A percentile compares a stretch with the other conserved stretches of the same genome.
phyloP scores from a whole-genome alignment of 2,888 invertebrate genomes.

The Xestia ashworthii region DNA sequence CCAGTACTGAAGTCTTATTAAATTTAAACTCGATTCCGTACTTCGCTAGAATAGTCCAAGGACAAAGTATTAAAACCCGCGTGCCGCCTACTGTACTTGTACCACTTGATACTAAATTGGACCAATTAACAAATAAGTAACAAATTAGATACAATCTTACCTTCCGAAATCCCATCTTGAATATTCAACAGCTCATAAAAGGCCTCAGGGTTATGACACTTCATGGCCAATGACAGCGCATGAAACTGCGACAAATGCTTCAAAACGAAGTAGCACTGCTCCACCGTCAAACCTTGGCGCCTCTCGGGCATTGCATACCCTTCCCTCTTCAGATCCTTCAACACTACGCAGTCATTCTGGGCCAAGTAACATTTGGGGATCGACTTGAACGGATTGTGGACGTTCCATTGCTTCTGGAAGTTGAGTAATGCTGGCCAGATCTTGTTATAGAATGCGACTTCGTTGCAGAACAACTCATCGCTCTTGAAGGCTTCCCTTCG shows the following conservation, averaged over 20 bases:
- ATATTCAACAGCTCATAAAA: conserved; percentile 89
- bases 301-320: conserved; percentile 93
- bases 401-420: conserved; percentile 89
- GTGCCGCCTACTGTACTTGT: not conserved
- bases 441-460: conserved; percentile 93
- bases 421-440: conserved; percentile 92
- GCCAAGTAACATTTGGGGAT: conserved; percentile 92
- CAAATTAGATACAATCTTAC: conserved; percentile 65
- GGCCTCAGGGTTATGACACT: conserved; percentile 89
- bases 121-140: not conserved
- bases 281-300: conserved; percentile 90
- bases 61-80: not conserved
- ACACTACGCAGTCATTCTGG: conserved; percentile 89
- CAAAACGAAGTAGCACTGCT: conserved; percentile 91
- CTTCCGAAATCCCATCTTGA: conserved; percentile 87
- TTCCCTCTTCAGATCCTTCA: conserved; percentile 91
- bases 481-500: conserved; percentile 93
- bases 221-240: conserved; percentile 92
- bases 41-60: not conserved
- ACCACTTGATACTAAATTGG: not conserved
- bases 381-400: conserved; percentile 86
- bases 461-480: conserved; percentile 93
- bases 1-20: not conserved
- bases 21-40: not conserved
- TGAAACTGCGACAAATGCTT: conserved; percentile 92